Conservation (phyloP, 2,113 vertebrate species). For the Pampusana beccarii region DNA sequence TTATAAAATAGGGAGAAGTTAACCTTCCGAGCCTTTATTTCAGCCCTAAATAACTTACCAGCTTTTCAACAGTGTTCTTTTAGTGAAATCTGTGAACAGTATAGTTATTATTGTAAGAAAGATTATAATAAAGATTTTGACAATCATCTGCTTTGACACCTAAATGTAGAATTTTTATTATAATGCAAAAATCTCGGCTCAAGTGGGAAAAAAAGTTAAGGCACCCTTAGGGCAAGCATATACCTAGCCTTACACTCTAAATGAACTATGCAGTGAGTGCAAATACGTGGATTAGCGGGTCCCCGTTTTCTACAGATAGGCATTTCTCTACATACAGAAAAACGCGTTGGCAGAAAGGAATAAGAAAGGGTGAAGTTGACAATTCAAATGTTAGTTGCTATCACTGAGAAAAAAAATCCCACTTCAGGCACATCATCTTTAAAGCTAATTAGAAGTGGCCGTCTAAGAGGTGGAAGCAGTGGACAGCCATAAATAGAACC, state of each 20-base stretch:
- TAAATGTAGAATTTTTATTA: background rate
- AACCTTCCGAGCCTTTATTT: background rate
- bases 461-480: conserved; percentile 26
- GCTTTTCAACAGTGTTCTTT: background rate
- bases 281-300: background rate
- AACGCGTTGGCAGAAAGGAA: background rate
- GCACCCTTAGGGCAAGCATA: background rate
- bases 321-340: background rate
- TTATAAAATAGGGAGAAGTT: background rate
- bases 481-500: conserved; percentile 39
- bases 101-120: background rate
- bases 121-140: background rate
- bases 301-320: background rate
- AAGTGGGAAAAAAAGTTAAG: background rate
- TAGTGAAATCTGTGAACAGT: background rate
- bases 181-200: background rate
- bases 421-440: conserved; percentile 1
- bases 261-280: background rate
- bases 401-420: conserved; percentile 5
- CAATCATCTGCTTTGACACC: background rate
- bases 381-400: conserved; percentile 33
- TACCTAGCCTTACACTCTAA: background rate
- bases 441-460: conserved; percentile 4
- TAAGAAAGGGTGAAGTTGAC: background rate
- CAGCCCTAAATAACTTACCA: background rate